phyloP scores from a whole-genome alignment of 2,888 invertebrate genomes.

The Fragum whitleyi region DNA sequence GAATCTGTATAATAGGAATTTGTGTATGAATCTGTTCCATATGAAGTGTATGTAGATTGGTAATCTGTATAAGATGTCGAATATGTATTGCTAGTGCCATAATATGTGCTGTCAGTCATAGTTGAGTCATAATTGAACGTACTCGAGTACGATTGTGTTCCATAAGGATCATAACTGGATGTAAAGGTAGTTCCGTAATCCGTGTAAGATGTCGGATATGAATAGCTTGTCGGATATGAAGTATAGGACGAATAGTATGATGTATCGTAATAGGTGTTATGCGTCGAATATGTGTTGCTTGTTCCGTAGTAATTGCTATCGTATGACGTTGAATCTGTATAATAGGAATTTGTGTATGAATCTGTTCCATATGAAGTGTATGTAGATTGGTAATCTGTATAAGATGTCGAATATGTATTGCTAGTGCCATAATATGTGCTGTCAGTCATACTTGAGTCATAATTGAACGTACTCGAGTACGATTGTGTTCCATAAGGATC shows the following conservation, averaged over 20 bases:
- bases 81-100: neutral
- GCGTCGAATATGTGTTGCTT: neutral
- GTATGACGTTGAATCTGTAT: neutral
- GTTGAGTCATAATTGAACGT: neutral
- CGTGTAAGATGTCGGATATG: neutral
- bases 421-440: no score
- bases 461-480: no score
- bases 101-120: neutral
- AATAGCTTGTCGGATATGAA: neutral
- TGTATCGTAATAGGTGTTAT: neutral
- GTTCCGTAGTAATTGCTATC: neutral
- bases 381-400: neutral
- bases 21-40: neutral
- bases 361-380: neutral
- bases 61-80: neutral
- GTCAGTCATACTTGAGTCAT: no score
- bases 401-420: no score
- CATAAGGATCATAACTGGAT: neutral
- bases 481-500: no score
- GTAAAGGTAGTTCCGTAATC: neutral
- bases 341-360: neutral
- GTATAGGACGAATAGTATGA: neutral
- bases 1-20: neutral
- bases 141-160: neutral
- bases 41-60: neutral